These are phyloP conservation scores for Grus americana DNA, from an alignment of 2,113 vertebrate species.

Conservation along the genomic window DNA sequence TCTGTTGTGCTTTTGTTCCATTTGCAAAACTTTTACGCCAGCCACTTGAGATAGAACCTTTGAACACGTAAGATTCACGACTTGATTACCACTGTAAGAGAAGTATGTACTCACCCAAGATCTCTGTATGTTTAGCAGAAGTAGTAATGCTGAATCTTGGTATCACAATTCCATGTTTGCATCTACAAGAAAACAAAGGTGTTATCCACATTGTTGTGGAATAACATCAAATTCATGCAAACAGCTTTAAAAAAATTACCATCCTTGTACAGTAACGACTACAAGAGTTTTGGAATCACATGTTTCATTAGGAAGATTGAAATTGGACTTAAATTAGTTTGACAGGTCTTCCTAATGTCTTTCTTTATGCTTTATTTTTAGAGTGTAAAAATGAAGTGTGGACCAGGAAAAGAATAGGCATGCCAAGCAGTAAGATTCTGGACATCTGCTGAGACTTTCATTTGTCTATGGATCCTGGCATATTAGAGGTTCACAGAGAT, in stretches of 20 bases:
- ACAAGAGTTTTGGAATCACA: background rate
- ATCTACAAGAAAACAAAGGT: background rate
- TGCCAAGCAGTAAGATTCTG: background rate
- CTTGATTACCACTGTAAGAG: background rate
- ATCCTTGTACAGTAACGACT: background rate
- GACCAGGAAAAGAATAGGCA: background rate
- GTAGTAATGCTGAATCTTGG: background rate
- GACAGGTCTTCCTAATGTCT: background rate
- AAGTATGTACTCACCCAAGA: background rate
- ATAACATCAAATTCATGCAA: background rate
- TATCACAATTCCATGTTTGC: background rate
- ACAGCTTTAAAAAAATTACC: background rate
- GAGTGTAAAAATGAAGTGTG: background rate
- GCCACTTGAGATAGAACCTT: background rate
- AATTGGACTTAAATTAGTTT: background rate
- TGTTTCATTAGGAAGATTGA: background rate
- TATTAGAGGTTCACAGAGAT: background rate
- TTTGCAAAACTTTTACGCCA: background rate
- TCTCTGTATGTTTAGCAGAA: background rate
- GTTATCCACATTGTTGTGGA: background rate
- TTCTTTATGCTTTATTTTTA: background rate
- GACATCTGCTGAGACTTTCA: background rate
- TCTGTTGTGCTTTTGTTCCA: background rate
- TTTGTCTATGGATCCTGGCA: background rate
- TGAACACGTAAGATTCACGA: background rate